Conservation (phyloP, 2,797 vertebrate species). For the Hozukius guyotensis region DNA sequence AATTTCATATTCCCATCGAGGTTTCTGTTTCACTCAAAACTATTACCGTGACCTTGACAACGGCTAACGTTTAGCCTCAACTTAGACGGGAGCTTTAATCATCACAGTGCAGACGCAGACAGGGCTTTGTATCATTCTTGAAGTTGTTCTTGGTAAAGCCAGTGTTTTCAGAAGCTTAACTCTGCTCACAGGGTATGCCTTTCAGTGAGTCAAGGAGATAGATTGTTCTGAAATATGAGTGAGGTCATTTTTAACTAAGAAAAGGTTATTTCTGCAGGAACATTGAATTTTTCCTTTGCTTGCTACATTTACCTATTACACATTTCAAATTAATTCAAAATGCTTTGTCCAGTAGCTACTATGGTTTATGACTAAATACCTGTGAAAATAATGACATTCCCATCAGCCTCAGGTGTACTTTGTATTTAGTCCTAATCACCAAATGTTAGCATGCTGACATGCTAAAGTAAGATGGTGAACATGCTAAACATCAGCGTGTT, state of each 20-base stretch:
- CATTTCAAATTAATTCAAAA: background rate
- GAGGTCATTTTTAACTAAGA: slow-evolving; percentile 8
- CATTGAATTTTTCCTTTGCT: background rate
- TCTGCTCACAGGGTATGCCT: slow-evolving; percentile 24
- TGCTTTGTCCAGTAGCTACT: background rate
- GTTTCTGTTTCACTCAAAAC: slow-evolving; percentile 67
- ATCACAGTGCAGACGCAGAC: slow-evolving; percentile 55
- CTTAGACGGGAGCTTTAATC: slow-evolving; percentile 65
- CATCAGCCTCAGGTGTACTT: background rate
- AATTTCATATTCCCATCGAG: slow-evolving; percentile 73
- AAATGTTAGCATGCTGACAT: background rate
- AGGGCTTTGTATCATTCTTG: slow-evolving; percentile 43
- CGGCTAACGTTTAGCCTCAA: slow-evolving; percentile 60
- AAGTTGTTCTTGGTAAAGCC: slow-evolving; percentile 40
- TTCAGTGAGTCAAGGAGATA: slow-evolving; percentile 30
- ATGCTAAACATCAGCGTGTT: background rate
- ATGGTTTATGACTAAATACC: background rate
- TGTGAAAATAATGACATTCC: background rate
- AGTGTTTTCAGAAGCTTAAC: slow-evolving; percentile 50
- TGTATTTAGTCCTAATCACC: background rate
- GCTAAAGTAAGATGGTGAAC: background rate
- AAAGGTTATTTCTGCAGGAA: background rate
- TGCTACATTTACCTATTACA: background rate
- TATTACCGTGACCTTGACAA: slow-evolving; percentile 75
- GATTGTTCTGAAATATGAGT: slow-evolving; percentile 10